Conservation (phyloP, 2,888 invertebrate species). For the Notodonta dromedarius region DNA sequence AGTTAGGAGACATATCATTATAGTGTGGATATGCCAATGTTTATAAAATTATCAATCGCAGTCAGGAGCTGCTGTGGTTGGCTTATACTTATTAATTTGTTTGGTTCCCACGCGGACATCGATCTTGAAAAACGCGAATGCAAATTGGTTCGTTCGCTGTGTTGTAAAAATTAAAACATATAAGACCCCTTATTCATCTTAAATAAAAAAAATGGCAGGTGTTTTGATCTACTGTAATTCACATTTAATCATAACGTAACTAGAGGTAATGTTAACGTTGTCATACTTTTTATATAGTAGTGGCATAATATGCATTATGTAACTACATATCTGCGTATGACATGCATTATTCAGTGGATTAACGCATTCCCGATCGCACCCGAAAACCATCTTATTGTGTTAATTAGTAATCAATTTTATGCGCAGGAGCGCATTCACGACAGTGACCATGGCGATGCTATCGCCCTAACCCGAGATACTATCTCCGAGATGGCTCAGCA, state of each 20-base stretch:
- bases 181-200: background rate
- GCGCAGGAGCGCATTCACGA: conserved; percentile 54
- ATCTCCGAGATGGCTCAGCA: conserved; percentile 50
- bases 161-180: conserved; percentile 1
- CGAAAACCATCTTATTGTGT: conserved; percentile 49
- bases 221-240: no score
- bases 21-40: conserved; percentile 26
- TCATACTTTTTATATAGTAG: no score
- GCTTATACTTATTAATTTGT: conserved; percentile 39
- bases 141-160: conserved; percentile 21
- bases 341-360: conserved; percentile 25
- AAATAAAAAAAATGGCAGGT: background rate
- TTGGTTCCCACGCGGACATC: conserved; percentile 34
- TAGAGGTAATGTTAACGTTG: no score
- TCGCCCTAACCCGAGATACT: conserved; percentile 55
- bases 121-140: conserved; percentile 31
- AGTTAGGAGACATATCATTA: conserved; percentile 5
- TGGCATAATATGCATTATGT: no score
- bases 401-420: conserved; percentile 68
- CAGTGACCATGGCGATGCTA: conserved; percentile 51
- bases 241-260: no score
- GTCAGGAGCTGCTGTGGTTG: conserved; percentile 32
- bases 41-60: conserved; percentile 37
- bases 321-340: background rate
- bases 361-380: conserved; percentile 26